Base-by-base conservation (phyloP, 2,797 vertebrate genomes). In the Sus cebifrons region DNA sequence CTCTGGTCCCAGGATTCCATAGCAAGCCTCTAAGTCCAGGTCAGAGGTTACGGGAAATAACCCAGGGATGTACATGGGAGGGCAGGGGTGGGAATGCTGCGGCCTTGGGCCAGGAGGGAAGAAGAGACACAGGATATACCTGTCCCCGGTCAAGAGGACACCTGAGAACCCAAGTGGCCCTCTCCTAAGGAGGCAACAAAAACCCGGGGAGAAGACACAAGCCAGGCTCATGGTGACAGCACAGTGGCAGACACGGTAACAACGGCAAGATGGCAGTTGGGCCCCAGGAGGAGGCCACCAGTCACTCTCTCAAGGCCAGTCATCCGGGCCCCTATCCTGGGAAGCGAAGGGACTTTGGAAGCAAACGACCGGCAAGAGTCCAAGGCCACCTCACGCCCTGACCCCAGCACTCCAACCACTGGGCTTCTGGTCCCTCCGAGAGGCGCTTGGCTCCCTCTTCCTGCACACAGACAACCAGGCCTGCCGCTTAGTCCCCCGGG, bases 11-110 rank as follows among this genome's bases (percentile, higher is more conserved):
- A 97, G 87, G 96, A 97, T 97, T 97, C 96, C 94, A 96, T 32
- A 95, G 91, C 70, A 75, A 97, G 94, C 79, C 62, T 89, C 75
- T 94, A 92, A 96, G 56, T 79, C 86, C 93, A 96, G 96, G 94
- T 98, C 97, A 96, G 86, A 97, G 97, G 97, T 96, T 74, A 97
- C 84, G 89, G 87, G 97, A 98, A 97, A 95, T 67, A 96, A 92
- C 91, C 82, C 65, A 67, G 82, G 68, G 91, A 58, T 60, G 4
- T 17, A 27, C 14, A 14, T 29, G 20, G 56, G 67, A 32, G 56
- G 70, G 44, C 3, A 5, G 18, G 56, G 44, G n/a, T 81, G 32
- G n/a, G 29, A 64, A 87, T 6, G 58, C 32, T 60, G 64, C 70
- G 29, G 27, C 65, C 29, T 79, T 11, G 44, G 52, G 74, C 60